phyloP scores from a whole-genome alignment of 2,888 invertebrate species.

The Rosalia funebris region DNA sequence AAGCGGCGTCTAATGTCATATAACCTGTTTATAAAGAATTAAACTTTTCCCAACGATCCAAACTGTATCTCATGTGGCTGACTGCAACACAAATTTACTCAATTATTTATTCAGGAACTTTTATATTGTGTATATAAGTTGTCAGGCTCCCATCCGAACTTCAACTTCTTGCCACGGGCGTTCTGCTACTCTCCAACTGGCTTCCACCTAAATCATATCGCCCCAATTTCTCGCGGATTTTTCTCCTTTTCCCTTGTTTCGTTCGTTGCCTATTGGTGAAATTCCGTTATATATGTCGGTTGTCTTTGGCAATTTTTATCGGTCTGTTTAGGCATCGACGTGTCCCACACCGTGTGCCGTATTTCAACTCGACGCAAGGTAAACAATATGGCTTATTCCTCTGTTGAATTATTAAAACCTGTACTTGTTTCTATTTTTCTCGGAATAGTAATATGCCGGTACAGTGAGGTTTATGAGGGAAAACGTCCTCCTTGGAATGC shows the following conservation, averaged over 20 bases:
- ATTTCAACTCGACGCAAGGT: too few relatives aligned
- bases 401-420: too few relatives aligned
- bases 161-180: conserved; percentile 15
- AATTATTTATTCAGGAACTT: conserved; percentile 39
- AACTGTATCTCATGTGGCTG: conserved; percentile 5
- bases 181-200: conserved; percentile 9
- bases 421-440: too few relatives aligned
- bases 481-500: too few relatives aligned
- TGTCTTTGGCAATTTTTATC: too few relatives aligned
- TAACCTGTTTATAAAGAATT: conserved; percentile 17
- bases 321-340: too few relatives aligned
- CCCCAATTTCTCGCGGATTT: conserved; percentile 1
- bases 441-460: too few relatives aligned
- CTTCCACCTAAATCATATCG: conserved; percentile 13
- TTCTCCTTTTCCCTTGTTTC: not conserved
- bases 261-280: not conserved
- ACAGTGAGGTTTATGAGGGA: too few relatives aligned
- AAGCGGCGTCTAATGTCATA: conserved; percentile 1
- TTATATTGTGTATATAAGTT: conserved; percentile 41
- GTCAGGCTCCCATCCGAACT: conserved; percentile 25
- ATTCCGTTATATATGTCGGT: too few relatives aligned
- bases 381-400: too few relatives aligned
- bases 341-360: too few relatives aligned
- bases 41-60: conserved; percentile 10
- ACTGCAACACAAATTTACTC: conserved; percentile 26